Conservation (phyloP, 2,888 invertebrate species). For the Artemia sp. region DNA sequence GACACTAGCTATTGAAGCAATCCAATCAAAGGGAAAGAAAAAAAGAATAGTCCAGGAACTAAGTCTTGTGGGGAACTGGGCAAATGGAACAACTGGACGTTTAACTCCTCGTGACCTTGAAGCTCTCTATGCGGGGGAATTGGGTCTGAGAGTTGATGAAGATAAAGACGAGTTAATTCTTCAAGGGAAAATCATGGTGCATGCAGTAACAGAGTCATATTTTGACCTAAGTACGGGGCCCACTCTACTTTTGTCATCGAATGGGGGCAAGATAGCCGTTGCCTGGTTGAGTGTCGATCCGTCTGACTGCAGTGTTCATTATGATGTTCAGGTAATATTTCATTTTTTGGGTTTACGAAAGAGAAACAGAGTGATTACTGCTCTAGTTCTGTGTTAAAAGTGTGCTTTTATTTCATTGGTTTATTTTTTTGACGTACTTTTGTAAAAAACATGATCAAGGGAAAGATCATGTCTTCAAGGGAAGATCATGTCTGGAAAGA, state of each 20-base stretch:
- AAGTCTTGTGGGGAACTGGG: constrained; percentile 37
- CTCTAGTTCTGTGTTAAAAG: too few relatives aligned
- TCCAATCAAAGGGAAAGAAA: constrained; percentile 19
- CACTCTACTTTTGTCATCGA: constrained; percentile 31
- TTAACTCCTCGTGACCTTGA: constrained; percentile 64
- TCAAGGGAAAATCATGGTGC: constrained; percentile 52
- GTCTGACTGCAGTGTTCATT: constrained; percentile 58
- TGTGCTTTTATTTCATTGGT: too few relatives aligned
- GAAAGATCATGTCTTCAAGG: too few relatives aligned
- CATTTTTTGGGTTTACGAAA: background rate
- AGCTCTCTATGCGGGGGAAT: constrained; percentile 59
- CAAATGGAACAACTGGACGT: constrained; percentile 55
- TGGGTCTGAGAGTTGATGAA: constrained; percentile 55
- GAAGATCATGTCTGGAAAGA: too few relatives aligned
- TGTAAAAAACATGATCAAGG: too few relatives aligned
- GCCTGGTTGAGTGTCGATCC: constrained; percentile 63
- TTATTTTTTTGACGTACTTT: too few relatives aligned
- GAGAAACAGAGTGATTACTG: too few relatives aligned
- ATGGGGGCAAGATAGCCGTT: constrained; percentile 43
- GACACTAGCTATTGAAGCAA: constrained; percentile 43
- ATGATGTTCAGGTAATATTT: constrained; percentile 41
- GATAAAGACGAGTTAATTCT: constrained; percentile 40
- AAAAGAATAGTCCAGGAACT: constrained; percentile 20
- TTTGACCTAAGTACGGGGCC: constrained; percentile 27
- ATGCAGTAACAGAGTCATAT: constrained; percentile 46